phyloP scores from a whole-genome alignment of 2,113 vertebrate species.

The Malurus cyaneus region DNA sequence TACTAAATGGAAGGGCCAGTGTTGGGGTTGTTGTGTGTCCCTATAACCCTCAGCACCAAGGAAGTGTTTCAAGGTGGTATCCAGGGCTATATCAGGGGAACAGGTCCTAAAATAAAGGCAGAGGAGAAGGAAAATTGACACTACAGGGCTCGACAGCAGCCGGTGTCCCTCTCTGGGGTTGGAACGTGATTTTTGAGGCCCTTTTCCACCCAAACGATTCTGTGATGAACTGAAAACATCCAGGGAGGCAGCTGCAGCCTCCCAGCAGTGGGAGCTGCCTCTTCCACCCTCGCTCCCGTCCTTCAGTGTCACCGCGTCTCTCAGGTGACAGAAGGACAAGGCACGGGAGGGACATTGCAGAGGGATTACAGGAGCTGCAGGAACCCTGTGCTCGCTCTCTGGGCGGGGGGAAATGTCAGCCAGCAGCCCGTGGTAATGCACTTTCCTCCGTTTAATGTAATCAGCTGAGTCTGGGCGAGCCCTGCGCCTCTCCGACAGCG shows the following conservation, averaged over 20 bases:
- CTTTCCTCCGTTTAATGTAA: not conserved
- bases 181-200: not conserved
- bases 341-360: not conserved
- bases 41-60: not conserved
- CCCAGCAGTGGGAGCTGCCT: not conserved
- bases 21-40: accelerated
- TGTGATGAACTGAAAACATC: accelerated
- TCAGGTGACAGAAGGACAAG: not conserved
- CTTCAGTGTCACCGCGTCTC: not conserved
- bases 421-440: not conserved
- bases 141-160: not conserved
- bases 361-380: not conserved
- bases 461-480: not conserved
- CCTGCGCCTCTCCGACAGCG: not conserved
- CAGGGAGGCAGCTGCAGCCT: not conserved
- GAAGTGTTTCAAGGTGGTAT: not conserved
- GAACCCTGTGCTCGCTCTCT: not conserved
- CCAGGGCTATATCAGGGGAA: not conserved
- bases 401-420: not conserved
- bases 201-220: not conserved
- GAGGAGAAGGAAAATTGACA: not conserved
- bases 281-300: not conserved
- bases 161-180: not conserved
- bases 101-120: not conserved
- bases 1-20: accelerated